These are phyloP conservation scores for Petaurus breviceps DNA, from an alignment of 2,113 vertebrate genomes.

Conservation along the genomic window DNA sequence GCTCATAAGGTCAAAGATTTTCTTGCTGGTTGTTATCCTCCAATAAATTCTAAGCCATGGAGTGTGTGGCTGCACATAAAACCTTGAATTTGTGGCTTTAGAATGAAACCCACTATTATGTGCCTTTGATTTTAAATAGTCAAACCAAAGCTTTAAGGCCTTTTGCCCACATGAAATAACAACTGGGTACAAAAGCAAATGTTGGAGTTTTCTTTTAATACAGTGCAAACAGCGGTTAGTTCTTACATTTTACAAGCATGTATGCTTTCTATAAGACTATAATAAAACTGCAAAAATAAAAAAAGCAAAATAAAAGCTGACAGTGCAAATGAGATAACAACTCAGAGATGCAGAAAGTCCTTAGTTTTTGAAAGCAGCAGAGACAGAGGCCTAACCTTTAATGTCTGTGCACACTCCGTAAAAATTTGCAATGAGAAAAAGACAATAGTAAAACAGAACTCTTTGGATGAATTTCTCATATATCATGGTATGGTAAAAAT, in stretches of 20 bases:
- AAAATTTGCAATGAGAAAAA: slow-evolving; percentile 47
- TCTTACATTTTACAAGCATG: neutral
- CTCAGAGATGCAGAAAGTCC: neutral
- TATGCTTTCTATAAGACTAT: neutral
- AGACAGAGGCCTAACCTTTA: slow-evolving; percentile 20
- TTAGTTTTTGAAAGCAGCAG: neutral
- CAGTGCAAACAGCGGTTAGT: neutral
- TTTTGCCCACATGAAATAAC: neutral
- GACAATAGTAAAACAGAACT: slow-evolving; percentile 36
- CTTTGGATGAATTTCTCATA: neutral
- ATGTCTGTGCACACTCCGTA: neutral
- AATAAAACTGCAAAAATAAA: no score
- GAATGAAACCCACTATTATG: neutral
- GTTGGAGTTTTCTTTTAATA: no score
- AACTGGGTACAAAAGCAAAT: neutral
- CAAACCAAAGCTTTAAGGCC: neutral
- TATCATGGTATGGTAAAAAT: neutral
- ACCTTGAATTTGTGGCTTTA: neutral
- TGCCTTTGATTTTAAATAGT: neutral
- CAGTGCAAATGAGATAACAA: neutral
- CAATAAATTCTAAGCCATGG: neutral
- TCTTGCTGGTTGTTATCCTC: neutral
- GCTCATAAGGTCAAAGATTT: neutral
- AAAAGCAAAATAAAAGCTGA: neutral
- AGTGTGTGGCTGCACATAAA: neutral